These are phyloP conservation scores for Amniataba percoides DNA, from an alignment of 2,797 vertebrate species.

Conservation along the genomic window DNA sequence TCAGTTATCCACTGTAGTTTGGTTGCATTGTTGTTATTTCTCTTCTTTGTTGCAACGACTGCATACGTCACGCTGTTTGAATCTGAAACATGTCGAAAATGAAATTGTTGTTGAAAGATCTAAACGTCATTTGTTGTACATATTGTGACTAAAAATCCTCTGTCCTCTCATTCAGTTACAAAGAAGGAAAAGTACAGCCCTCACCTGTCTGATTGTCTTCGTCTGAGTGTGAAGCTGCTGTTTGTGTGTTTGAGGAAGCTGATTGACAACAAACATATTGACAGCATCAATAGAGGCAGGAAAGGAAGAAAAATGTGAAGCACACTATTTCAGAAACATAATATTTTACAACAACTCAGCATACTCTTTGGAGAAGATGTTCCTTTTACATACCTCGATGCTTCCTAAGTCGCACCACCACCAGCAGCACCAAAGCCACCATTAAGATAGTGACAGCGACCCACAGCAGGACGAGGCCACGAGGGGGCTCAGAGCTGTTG, in stretches of 20 bases:
- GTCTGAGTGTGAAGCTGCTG: not conserved
- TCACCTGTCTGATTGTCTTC: not conserved
- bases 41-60: not conserved
- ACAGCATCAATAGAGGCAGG: not conserved
- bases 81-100: not conserved
- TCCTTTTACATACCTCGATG: not conserved
- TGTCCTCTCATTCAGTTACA: not conserved
- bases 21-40: not conserved
- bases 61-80: not conserved
- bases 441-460: not conserved
- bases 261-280: not conserved
- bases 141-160: not conserved
- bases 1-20: not conserved
- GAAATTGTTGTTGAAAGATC: not conserved
- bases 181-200: not conserved
- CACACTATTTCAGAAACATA: too few species aligned
- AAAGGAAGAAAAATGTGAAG: not conserved
- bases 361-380: not conserved
- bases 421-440: not conserved
- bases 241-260: not conserved
- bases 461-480: not conserved
- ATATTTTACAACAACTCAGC: too few species aligned
- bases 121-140: not conserved
- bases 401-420: not conserved
- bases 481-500: accelerated